These are phyloP conservation scores for Panopea generosa DNA, from an alignment of 2,888 invertebrate genomes.

Conservation along the genomic window DNA sequence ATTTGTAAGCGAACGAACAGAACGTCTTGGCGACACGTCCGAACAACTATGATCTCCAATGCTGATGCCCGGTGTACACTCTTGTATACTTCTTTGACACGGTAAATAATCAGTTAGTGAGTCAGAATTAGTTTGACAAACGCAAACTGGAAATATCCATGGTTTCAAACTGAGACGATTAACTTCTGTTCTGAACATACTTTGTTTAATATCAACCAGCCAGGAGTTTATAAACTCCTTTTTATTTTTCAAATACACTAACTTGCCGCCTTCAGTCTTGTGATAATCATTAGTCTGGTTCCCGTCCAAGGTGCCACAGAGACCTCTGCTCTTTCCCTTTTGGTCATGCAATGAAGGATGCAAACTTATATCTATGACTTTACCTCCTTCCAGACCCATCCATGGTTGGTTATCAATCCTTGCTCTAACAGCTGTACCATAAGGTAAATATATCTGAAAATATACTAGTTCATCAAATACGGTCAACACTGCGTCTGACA, in stretches of 20 bases:
- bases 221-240: not conserved
- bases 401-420: conserved; percentile 35
- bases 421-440: conserved; percentile 34
- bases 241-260: not conserved
- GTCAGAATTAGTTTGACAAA: not conserved
- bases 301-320: not conserved
- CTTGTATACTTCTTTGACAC: conserved; percentile 2
- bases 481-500: too few relatives aligned
- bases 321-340: not conserved
- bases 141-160: conserved; percentile 4
- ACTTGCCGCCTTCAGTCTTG: not conserved
- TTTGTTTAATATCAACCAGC: not conserved
- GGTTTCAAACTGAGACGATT: not conserved
- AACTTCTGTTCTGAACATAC: not conserved
- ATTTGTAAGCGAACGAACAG: not conserved
- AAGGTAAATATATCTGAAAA: conserved; percentile 36
- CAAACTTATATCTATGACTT: not conserved
- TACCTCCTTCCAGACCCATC: conserved; percentile 5
- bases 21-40: not conserved
- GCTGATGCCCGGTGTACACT: not conserved
- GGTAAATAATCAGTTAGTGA: not conserved
- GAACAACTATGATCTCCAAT: conserved; percentile 1
- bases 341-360: conserved; percentile 14
- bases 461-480: too few relatives aligned
- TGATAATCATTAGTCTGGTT: not conserved